Percentiles rank a stretch among this genome's conserved stretches.
Conservation (phyloP, 1,140 invertebrate genomes). For the Drosophila kanapiae region DNA sequence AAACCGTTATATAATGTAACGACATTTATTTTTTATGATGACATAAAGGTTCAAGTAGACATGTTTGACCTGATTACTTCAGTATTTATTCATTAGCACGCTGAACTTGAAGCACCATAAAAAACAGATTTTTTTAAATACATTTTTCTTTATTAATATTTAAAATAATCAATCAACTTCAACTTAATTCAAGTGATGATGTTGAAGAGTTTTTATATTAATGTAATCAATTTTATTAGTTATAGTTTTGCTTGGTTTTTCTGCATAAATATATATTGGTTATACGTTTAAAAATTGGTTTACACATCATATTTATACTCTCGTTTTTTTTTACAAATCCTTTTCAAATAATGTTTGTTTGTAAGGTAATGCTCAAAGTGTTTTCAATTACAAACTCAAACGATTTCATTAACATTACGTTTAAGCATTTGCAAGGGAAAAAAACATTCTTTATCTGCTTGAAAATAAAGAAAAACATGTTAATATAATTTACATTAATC, state of each 20-base stretch:
- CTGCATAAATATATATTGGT: background rate
- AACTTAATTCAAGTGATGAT: background rate
- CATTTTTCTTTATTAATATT: background rate
- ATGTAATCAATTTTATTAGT: background rate
- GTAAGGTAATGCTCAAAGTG: background rate
- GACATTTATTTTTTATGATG: slow-evolving; percentile 1
- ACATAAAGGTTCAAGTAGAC: background rate
- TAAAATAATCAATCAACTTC: background rate
- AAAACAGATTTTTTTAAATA: background rate
- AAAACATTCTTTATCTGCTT: background rate
- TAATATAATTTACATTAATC: background rate
- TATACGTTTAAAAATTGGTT: background rate
- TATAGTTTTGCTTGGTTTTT: background rate
- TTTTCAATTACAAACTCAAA: too few relatives aligned
- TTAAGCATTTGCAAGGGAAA: too few relatives aligned
- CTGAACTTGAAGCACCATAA: background rate
- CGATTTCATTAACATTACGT: too few relatives aligned
- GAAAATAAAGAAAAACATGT: background rate
- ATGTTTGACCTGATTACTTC: background rate
- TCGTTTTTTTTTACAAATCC: background rate
- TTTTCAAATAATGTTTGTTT: background rate
- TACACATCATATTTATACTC: background rate
- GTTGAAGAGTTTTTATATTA: background rate
- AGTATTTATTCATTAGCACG: background rate
- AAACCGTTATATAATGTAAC: background rate